phyloP scores from a whole-genome alignment of 2,888 invertebrate species.

The Plebejus argus region DNA sequence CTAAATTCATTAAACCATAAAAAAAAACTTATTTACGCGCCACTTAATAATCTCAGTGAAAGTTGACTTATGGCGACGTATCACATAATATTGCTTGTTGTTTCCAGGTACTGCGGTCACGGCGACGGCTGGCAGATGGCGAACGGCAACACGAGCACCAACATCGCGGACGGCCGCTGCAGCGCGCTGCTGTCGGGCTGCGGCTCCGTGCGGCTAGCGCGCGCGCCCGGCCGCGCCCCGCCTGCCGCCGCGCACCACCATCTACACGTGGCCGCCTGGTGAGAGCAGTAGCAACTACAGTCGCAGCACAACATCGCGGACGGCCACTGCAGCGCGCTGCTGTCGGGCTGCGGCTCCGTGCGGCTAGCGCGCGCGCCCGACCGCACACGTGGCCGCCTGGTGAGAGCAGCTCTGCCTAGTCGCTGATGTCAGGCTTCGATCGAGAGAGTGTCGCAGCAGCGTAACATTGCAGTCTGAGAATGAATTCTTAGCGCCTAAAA shows the following conservation, averaged over 20 bases:
- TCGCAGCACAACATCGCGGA: not conserved
- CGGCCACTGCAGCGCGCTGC: conserved; percentile 54
- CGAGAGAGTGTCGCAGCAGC: not conserved
- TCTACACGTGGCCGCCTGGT: conserved; percentile 85
- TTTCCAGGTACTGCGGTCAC: conserved; percentile 87
- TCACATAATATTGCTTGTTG: not conserved
- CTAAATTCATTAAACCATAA: too few species aligned
- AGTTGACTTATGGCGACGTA: not conserved
- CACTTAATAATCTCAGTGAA: too few species aligned
- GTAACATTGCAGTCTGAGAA: not conserved
- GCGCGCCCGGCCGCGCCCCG: conserved; percentile 75
- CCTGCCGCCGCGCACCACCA: conserved; percentile 82
- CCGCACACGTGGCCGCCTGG: conserved; percentile 83
- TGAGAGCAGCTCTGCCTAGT: conserved; percentile 51
- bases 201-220: conserved; percentile 81
- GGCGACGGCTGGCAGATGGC: conserved; percentile 86
- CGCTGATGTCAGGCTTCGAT: too few species aligned
- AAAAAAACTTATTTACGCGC: too few species aligned
- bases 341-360: conserved; percentile 88
- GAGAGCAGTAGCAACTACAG: not conserved
- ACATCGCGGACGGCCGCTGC: conserved; percentile 81
- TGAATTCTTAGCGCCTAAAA: too few species aligned
- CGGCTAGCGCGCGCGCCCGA: conserved; percentile 72
- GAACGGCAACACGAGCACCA: conserved; percentile 64
- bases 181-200: conserved; percentile 86